These are phyloP conservation scores for Halcyon smyrnensis DNA, from an alignment of 2,797 vertebrate genomes.

Conservation along the genomic window DNA sequence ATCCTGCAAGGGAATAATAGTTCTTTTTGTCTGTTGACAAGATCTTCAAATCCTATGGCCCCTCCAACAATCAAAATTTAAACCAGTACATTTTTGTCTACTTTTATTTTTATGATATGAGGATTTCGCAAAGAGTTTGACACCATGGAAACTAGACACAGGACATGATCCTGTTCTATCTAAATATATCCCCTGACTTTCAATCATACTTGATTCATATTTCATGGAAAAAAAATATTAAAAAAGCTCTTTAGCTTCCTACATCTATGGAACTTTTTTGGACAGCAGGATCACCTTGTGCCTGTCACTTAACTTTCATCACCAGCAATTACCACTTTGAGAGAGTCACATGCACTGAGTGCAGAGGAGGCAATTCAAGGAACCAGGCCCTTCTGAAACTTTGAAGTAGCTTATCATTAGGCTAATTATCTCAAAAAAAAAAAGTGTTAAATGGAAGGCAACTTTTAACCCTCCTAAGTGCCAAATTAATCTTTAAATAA, in stretches of 20 bases:
- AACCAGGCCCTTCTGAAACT: background rate
- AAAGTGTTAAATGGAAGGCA: background rate
- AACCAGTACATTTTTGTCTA: conserved; percentile 56
- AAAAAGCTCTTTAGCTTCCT: conserved; percentile 24
- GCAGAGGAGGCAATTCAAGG: background rate
- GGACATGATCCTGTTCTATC: conserved; percentile 55
- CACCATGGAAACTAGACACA: conserved; percentile 74
- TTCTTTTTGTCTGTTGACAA: conserved; percentile 65
- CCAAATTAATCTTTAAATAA: background rate
- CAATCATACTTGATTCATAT: conserved; percentile 48
- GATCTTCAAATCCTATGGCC: conserved; percentile 59
- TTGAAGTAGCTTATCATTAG: background rate
- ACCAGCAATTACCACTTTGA: conserved; percentile 37
- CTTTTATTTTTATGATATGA: conserved; percentile 42
- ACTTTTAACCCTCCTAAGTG: background rate
- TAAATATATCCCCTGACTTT: conserved; percentile 68
- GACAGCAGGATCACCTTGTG: conserved; percentile 21
- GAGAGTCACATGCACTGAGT: background rate
- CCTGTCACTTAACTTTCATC: conserved; percentile 42
- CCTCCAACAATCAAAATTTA: conserved; percentile 62
- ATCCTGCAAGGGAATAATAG: conserved; percentile 21
- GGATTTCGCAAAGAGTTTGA: conserved; percentile 70
- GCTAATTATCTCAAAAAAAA: background rate
- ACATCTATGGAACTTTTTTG: conserved; percentile 17
- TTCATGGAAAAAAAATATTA: background rate